Conservation (phyloP, 2,113 vertebrate species). For the Chinchilla lanigera region DNA sequence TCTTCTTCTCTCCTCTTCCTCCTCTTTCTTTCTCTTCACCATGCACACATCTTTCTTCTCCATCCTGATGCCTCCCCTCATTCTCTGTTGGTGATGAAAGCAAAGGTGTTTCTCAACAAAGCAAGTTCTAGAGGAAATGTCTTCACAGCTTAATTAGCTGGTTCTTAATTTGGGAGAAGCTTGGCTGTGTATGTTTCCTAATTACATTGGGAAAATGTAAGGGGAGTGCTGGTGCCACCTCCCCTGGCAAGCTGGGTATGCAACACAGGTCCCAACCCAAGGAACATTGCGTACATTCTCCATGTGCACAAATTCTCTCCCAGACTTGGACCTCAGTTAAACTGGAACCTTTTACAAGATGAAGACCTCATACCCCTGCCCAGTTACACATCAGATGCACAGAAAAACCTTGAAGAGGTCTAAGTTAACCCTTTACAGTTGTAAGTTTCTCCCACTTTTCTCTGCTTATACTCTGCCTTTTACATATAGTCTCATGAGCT, state of each 20-base stretch:
- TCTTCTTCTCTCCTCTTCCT: neutral
- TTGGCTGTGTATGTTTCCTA: slow-evolving; percentile 66
- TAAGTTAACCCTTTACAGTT: neutral
- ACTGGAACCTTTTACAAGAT: neutral
- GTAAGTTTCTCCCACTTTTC: neutral
- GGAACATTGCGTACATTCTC: neutral
- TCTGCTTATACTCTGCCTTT: neutral
- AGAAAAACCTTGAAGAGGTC: neutral
- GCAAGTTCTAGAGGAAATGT: slow-evolving; percentile 44
- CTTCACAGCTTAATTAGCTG: slow-evolving; percentile 59
- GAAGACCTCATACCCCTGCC: neutral
- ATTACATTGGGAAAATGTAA: slow-evolving; percentile 65
- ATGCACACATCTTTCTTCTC: neutral
- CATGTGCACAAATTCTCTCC: neutral
- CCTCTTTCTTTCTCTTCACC: neutral
- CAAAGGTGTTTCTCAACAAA: slow-evolving; percentile 39
- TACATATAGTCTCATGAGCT: neutral
- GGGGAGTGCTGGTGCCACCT: neutral
- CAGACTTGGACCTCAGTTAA: neutral
- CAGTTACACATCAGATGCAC: neutral
- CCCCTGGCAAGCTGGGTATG: neutral
- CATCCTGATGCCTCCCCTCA: neutral
- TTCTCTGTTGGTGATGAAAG: neutral
- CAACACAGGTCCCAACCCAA: neutral
- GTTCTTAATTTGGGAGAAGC: slow-evolving; percentile 57